Evolutionary conservation across 1,140 invertebrate genomes (phyloP).

Genomic region (Aphidius ervi): DNA sequence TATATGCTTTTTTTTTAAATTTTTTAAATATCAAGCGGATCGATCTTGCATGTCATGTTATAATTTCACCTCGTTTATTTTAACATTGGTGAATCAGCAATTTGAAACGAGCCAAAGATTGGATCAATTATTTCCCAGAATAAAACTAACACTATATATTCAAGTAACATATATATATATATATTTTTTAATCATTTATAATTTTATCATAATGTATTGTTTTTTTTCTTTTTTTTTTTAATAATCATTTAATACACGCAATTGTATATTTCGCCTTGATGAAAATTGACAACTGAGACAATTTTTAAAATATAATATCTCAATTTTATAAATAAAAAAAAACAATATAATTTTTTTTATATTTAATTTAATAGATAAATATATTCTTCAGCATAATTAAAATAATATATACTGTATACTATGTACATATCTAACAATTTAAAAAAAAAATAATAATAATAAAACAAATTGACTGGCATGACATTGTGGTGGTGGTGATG

Average conservation of each 20-base stretch:
- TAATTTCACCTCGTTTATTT: slow-evolving; percentile 8
- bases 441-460: background rate
- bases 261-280: no score
- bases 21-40: background rate
- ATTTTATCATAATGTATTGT: no score
- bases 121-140: background rate
- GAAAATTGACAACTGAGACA: no score
- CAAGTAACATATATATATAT: no score
- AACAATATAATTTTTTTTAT: background rate
- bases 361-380: background rate
- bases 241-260: no score
- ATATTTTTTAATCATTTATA: no score
- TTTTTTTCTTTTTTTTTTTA: no score
- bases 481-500: slow-evolving; percentile 6
- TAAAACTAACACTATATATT: no score
- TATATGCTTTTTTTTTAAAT: background rate
- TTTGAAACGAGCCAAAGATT: background rate
- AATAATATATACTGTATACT: slow-evolving; percentile 1
- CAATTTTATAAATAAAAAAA: background rate
- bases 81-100: slow-evolving; percentile 10
- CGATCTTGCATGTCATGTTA: background rate
- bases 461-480: background rate
- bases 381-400: background rate
- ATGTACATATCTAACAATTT: slow-evolving; percentile 1
- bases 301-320: background rate